Conservation (phyloP, 2,113 vertebrate genomes). For the Lepus americanus region DNA sequence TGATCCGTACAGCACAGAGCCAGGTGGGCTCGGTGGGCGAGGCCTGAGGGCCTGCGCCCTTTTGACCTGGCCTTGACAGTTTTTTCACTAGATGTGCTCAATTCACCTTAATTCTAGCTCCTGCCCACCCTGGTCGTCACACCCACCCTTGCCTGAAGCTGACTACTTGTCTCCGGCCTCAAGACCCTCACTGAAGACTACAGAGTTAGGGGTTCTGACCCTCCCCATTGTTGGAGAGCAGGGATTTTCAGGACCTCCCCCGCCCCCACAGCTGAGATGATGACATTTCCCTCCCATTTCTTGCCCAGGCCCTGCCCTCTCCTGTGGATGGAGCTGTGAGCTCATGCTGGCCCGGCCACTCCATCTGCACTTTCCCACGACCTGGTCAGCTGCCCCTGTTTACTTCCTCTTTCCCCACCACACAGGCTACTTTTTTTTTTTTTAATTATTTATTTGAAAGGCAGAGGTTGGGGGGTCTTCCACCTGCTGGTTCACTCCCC, state of each 20-base stretch:
- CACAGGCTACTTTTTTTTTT: neutral
- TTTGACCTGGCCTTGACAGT: neutral
- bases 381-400: neutral
- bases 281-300: neutral
- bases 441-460: too few relatives aligned
- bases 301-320: conserved; percentile 6
- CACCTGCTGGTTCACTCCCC: too few relatives aligned
- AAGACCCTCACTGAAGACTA: neutral
- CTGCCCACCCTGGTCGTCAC: neutral
- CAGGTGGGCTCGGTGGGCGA: neutral
- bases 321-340: conserved; percentile 19
- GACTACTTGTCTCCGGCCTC: neutral
- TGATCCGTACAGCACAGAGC: neutral
- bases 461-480: too few relatives aligned
- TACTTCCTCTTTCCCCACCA: conserved; percentile 42
- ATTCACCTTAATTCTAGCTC: neutral
- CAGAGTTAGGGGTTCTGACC: neutral
- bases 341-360: neutral
- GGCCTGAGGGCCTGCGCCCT: neutral
- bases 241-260: neutral
- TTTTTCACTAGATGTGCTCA: neutral
- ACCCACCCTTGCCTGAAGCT: neutral
- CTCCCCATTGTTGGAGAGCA: neutral
- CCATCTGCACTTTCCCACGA: neutral
- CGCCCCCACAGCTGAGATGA: neutral